Conservation (phyloP, 2,797 vertebrate species). For the Sebastes goodei region DNA sequence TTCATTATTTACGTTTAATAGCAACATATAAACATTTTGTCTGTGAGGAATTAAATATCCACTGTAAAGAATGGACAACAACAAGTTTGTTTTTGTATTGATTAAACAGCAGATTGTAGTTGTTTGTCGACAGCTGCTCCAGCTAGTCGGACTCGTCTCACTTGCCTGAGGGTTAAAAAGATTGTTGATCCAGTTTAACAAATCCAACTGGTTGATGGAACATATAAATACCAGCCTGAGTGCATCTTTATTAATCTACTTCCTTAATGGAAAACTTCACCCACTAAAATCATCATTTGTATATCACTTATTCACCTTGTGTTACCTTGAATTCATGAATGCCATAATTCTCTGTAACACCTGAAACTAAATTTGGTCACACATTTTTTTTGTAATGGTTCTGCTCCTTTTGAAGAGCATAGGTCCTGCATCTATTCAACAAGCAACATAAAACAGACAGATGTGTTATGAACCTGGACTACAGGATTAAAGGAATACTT, state of each 20-base stretch:
- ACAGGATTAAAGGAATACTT: neutral
- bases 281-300: no score
- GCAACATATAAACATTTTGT: neutral
- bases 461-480: neutral
- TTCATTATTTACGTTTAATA: neutral
- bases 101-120: neutral
- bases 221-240: neutral
- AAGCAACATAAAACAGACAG: neutral
- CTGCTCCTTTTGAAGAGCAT: no score
- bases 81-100: neutral
- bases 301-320: no score
- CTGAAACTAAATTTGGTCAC: no score
- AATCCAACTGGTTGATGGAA: neutral
- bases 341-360: no score
- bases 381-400: no score
- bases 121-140: neutral
- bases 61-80: neutral
- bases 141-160: neutral
- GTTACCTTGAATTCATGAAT: neutral
- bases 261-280: neutral
- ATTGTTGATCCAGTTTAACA: conserved; percentile 20
- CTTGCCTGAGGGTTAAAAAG: neutral
- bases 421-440: neutral
- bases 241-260: neutral
- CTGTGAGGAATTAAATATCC: neutral